Conservation (phyloP, 2,797 vertebrate species). For the Poeciliopsis paucimaculata region DNA sequence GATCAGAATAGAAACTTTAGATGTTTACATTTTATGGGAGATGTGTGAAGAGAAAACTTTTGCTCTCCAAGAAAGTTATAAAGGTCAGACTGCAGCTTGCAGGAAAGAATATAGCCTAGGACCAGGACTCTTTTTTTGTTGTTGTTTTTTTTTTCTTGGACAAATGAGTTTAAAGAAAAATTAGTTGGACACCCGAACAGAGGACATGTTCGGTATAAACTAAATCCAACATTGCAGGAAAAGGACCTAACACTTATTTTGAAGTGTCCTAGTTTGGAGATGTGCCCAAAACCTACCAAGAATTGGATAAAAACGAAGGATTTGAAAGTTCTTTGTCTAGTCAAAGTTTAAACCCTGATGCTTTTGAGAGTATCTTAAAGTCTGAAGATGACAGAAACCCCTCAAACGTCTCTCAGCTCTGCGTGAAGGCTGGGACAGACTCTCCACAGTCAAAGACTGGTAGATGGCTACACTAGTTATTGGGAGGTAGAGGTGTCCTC, state of each 20-base stretch:
- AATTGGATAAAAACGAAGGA: background rate
- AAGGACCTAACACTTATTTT: background rate
- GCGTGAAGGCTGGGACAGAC: background rate
- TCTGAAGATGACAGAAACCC: background rate
- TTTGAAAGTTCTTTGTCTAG: background rate
- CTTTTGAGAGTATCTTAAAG: background rate
- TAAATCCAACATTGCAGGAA: background rate
- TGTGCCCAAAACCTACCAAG: background rate
- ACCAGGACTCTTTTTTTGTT: background rate
- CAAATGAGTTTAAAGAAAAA: background rate
- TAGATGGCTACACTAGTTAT: background rate
- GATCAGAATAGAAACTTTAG: background rate
- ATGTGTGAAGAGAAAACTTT: background rate
- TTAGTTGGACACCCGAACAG: background rate
- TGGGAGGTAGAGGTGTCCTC: background rate
- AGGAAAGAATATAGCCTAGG: background rate
- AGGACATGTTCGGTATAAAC: background rate
- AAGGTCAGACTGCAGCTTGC: background rate
- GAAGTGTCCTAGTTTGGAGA: background rate
- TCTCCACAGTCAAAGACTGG: background rate
- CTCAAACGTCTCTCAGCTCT: background rate
- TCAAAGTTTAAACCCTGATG: background rate
- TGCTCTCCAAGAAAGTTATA: background rate
- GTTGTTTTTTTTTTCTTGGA: background rate
- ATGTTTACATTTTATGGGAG: background rate